Conservation (phyloP, 1,140 invertebrate genomes). For the Aethina tumida region DNA sequence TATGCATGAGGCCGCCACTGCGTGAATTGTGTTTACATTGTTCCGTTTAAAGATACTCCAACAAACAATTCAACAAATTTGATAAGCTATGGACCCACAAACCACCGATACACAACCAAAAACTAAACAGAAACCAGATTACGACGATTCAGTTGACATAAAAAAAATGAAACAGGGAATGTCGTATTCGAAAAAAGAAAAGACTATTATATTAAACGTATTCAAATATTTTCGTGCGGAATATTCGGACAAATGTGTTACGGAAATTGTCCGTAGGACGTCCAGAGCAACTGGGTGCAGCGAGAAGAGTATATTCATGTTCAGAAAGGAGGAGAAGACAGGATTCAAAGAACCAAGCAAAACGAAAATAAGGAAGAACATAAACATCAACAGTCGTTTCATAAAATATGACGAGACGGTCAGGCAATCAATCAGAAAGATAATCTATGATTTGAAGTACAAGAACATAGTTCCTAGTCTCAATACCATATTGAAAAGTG, state of each 20-base stretch:
- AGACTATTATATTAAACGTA: conserved; percentile 32
- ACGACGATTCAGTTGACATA: too few species aligned
- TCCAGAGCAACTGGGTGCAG: conserved; percentile 32
- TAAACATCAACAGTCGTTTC: conserved; percentile 31
- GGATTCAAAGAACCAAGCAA: conserved; percentile 31
- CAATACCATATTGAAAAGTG: conserved; percentile 29
- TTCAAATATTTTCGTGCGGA: conserved; percentile 30
- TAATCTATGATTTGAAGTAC: conserved; percentile 31
- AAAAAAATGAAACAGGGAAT: conserved; percentile 34
- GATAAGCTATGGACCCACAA: too few species aligned
- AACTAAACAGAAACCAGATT: too few species aligned
- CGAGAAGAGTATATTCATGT: conserved; percentile 33
- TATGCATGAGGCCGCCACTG: too few species aligned
- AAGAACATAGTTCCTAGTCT: conserved; percentile 26
- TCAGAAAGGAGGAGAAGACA: conserved; percentile 31
- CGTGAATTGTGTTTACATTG: too few species aligned
- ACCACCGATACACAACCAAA: too few species aligned
- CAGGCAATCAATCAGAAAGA: conserved; percentile 23
- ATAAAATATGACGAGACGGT: conserved; percentile 30
- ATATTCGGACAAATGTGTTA: conserved; percentile 29
- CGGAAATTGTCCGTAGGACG: conserved; percentile 28
- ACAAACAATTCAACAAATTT: too few species aligned
- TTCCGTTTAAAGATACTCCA: too few species aligned
- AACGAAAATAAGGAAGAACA: conserved; percentile 28
- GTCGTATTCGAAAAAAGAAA: conserved; percentile 32